These are phyloP conservation scores for Ptilonorhynchus violaceus DNA, from an alignment of 2,113 vertebrate species.

Conservation along the genomic window DNA sequence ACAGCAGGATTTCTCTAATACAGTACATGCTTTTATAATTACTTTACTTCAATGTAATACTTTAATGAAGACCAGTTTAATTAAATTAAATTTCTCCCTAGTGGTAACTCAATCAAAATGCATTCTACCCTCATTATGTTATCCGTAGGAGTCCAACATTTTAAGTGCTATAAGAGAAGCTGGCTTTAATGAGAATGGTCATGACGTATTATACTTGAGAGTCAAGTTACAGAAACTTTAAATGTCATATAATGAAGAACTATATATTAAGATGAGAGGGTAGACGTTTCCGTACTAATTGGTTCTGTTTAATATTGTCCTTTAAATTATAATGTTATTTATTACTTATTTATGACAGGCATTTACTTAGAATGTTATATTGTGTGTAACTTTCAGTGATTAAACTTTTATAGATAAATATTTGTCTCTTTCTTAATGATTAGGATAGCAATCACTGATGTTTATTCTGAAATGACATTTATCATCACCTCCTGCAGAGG, in stretches of 20 bases:
- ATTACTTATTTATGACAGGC: constrained; percentile 56
- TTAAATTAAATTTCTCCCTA: constrained; percentile 81
- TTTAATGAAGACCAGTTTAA: constrained; percentile 80
- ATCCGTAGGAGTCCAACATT: constrained; percentile 73
- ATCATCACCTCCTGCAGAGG: background rate
- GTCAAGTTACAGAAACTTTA: constrained; percentile 62
- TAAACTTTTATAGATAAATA: constrained; percentile 49
- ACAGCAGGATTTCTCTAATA: constrained; percentile 62
- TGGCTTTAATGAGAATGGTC: constrained; percentile 69
- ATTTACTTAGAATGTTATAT: background rate
- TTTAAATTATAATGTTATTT: constrained; percentile 52
- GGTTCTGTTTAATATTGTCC: constrained; percentile 27
- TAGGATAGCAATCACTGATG: background rate
- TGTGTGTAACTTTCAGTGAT: background rate
- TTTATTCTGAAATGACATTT: background rate
- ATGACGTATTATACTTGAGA: constrained; percentile 65
- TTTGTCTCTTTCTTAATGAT: constrained; percentile 23
- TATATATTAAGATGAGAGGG: constrained; percentile 51
- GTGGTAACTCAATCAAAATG: constrained; percentile 79
- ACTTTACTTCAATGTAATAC: constrained; percentile 74
- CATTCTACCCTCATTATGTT: constrained; percentile 75
- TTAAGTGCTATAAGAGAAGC: constrained; percentile 64
- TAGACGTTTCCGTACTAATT: constrained; percentile 64
- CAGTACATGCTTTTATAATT: constrained; percentile 71
- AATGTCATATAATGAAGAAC: constrained; percentile 56